A percentile compares a stretch with the other conserved stretches of the same genome.
phyloP scores from a whole-genome alignment of 2,888 invertebrate species.

The Steinernema carpocapsae region DNA sequence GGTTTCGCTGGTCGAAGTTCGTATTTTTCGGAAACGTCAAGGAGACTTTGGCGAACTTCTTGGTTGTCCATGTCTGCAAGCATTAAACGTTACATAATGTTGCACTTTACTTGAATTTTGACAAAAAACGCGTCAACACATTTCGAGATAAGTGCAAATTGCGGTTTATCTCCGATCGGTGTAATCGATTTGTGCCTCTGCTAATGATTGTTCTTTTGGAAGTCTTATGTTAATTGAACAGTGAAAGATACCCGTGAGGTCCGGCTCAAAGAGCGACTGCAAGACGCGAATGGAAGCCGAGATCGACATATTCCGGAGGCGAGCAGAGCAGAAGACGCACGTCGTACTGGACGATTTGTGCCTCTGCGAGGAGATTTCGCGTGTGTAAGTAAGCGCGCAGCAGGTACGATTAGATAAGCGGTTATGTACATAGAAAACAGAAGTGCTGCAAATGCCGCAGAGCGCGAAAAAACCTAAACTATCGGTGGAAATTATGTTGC shows the following conservation, averaged over 20 bases:
- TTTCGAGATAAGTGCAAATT: no score
- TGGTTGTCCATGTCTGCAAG: slow-evolving; percentile 19
- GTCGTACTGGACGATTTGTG: slow-evolving; percentile 14
- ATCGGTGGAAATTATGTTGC: background rate
- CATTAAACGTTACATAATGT: background rate
- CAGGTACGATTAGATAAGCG: slow-evolving; percentile 31
- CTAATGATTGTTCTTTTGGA: no score
- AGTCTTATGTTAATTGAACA: no score
- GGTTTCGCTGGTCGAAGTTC: background rate
- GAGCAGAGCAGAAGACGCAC: background rate
- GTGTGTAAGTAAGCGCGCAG: slow-evolving; percentile 1
- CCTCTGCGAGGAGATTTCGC: slow-evolving; percentile 2
- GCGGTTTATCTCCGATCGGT: no score
- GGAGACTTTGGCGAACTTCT: slow-evolving; percentile 11
- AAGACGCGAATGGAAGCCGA: background rate
- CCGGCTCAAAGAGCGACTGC: no score
- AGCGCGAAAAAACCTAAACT: background rate
- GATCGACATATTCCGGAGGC: background rate
- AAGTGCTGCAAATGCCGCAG: background rate
- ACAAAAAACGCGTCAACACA: background rate
- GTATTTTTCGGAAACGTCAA: background rate
- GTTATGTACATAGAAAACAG: slow-evolving; percentile 29
- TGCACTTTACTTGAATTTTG: background rate
- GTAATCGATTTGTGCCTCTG: no score
- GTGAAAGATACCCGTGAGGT: no score